Evolutionary conservation across 1,140 invertebrate species (phyloP).

Genomic region (Drosophila obscura): DNA sequence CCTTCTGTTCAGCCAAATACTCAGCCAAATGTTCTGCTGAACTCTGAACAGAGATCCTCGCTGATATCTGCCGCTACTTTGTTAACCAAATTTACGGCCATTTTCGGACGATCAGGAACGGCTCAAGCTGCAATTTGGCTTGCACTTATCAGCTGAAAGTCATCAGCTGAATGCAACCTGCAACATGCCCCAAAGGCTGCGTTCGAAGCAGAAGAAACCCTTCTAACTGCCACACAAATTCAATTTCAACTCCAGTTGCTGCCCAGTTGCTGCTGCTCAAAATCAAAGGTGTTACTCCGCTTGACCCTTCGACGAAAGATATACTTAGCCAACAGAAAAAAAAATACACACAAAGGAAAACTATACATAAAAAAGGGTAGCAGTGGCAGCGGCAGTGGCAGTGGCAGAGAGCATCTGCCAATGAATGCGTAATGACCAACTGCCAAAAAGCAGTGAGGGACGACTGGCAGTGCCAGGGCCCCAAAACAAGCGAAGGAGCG

Average conservation of each 20-base stretch:
- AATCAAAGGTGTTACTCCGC: constrained; percentile 74
- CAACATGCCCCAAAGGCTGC: constrained; percentile 20
- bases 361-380: constrained; percentile 20
- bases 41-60: background rate
- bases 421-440: constrained; percentile 78
- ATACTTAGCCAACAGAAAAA: constrained; percentile 40
- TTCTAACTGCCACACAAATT: constrained; percentile 60
- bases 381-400: background rate
- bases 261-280: constrained; percentile 22
- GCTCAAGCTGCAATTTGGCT: constrained; percentile 40
- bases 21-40: constrained; percentile 22
- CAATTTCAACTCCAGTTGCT: constrained; percentile 22
- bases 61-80: constrained; percentile 43
- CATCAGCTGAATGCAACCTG: constrained; percentile 38
- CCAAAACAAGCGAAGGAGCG: constrained; percentile 4
- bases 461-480: background rate
- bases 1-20: constrained; percentile 57
- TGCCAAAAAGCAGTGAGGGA: constrained; percentile 70
- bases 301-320: constrained; percentile 68
- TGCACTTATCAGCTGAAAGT: constrained; percentile 31
- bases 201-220: constrained; percentile 38
- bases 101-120: constrained; percentile 38
- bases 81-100: constrained; percentile 60
- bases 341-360: constrained; percentile 17
- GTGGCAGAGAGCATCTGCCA: constrained; percentile 63